Conservation (phyloP, 2,113 vertebrate species). For the Tapirus terrestris region DNA sequence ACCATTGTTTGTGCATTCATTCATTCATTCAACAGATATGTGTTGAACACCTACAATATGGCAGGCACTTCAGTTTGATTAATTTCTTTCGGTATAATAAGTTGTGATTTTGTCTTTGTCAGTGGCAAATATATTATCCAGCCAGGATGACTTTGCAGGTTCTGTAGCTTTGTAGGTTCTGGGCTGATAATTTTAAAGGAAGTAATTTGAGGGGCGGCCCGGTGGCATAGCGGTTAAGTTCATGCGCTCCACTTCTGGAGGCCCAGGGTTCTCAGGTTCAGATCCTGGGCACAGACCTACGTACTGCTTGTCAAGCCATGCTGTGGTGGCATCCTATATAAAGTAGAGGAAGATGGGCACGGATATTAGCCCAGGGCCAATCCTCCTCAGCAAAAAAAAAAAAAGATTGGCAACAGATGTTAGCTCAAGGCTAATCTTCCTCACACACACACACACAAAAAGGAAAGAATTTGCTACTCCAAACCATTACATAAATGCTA, state of each 20-base stretch:
- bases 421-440: too few relatives aligned
- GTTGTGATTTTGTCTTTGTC: slow-evolving; percentile 21
- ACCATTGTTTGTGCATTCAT: background rate
- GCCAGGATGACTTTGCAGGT: background rate
- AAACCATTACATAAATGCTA: slow-evolving; percentile 21
- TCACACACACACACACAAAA: too few relatives aligned
- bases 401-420: too few relatives aligned
- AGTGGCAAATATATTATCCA: background rate
- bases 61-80: slow-evolving; percentile 7
- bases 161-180: background rate
- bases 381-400: too few relatives aligned
- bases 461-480: slow-evolving; percentile 18
- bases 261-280: too few relatives aligned
- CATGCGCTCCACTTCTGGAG: too few relatives aligned
- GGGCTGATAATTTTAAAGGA: slow-evolving; percentile 12
- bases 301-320: too few relatives aligned
- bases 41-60: background rate
- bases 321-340: too few relatives aligned
- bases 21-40: background rate
- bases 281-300: too few relatives aligned
- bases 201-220: background rate
- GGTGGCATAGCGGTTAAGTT: too few relatives aligned
- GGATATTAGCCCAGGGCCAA: too few relatives aligned
- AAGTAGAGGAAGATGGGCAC: too few relatives aligned
- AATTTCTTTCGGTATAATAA: background rate